These are phyloP conservation scores for Neodon shergylaensis DNA, from an alignment of 2,113 vertebrate genomes.

Conservation along the genomic window DNA sequence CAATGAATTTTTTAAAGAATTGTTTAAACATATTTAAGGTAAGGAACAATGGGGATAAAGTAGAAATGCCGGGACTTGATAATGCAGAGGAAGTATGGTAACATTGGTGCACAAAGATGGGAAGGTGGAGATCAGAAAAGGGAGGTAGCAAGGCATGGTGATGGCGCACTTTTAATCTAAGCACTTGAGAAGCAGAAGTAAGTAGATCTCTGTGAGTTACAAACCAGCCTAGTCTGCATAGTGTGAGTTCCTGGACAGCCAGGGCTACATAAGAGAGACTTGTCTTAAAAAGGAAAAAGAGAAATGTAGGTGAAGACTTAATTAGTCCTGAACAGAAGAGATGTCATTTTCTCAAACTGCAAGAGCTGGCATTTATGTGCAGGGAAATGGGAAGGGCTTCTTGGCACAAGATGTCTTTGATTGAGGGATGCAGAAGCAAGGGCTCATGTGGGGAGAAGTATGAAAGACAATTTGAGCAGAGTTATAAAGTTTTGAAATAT, in stretches of 20 bases:
- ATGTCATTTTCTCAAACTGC: background rate
- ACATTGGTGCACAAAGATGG: background rate
- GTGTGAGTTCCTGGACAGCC: background rate
- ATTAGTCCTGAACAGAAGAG: background rate
- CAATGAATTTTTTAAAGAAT: background rate
- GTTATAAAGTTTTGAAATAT: background rate
- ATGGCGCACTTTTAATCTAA: background rate
- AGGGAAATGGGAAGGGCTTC: background rate
- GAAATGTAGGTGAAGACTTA: background rate
- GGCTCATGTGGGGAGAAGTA: background rate
- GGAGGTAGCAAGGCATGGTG: background rate
- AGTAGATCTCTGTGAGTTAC: background rate
- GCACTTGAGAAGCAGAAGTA: background rate
- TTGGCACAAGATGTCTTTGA: background rate
- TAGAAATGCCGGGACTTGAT: background rate
- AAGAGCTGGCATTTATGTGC: background rate
- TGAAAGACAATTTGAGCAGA: background rate
- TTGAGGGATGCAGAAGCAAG: background rate
- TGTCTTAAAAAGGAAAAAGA: background rate
- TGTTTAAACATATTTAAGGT: slow-evolving; percentile 2
- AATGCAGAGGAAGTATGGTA: background rate
- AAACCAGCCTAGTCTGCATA: background rate
- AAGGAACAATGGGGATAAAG: background rate
- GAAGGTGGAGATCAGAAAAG: background rate
- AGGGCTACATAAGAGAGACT: background rate